These are phyloP conservation scores for Crepidodera aurea DNA, from an alignment of 2,888 invertebrate genomes.

Conservation along the genomic window DNA sequence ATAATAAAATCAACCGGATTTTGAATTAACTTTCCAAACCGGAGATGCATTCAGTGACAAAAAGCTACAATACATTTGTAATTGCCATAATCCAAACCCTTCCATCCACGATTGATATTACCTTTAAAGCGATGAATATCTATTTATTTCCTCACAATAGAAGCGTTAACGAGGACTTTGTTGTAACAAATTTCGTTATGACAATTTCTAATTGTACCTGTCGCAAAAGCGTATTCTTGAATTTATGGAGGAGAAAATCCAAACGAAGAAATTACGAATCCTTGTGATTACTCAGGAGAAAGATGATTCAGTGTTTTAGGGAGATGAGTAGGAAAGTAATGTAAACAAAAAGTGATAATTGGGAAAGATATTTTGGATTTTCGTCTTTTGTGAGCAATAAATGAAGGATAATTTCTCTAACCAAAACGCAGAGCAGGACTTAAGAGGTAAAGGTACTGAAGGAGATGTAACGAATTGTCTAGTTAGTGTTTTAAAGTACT, in stretches of 20 bases:
- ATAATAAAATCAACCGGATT: too few relatives aligned
- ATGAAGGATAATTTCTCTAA: too few relatives aligned
- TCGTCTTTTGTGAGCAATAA: too few relatives aligned
- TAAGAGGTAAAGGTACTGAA: too few relatives aligned
- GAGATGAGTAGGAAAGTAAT: neutral
- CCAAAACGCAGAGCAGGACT: too few relatives aligned
- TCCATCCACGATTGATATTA: neutral
- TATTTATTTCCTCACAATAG: slow-evolving; percentile 23
- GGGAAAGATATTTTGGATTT: neutral
- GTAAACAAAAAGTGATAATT: neutral
- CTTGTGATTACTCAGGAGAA: neutral
- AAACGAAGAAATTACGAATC: neutral
- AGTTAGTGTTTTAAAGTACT: too few relatives aligned
- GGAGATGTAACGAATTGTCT: too few relatives aligned
- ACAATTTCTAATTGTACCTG: slow-evolving; percentile 8
- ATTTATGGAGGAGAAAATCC: too few relatives aligned
- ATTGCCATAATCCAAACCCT: too few relatives aligned
- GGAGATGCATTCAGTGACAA: too few relatives aligned
- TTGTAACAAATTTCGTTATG: slow-evolving; percentile 21
- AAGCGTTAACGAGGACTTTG: slow-evolving; percentile 27
- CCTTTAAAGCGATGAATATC: slow-evolving; percentile 17
- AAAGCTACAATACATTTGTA: too few relatives aligned
- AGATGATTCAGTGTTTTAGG: neutral
- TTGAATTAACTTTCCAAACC: too few relatives aligned
- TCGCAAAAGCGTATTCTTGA: neutral